Conservation (phyloP, 2,888 invertebrate genomes). For the Ashinkailepas kermadecensis region DNA sequence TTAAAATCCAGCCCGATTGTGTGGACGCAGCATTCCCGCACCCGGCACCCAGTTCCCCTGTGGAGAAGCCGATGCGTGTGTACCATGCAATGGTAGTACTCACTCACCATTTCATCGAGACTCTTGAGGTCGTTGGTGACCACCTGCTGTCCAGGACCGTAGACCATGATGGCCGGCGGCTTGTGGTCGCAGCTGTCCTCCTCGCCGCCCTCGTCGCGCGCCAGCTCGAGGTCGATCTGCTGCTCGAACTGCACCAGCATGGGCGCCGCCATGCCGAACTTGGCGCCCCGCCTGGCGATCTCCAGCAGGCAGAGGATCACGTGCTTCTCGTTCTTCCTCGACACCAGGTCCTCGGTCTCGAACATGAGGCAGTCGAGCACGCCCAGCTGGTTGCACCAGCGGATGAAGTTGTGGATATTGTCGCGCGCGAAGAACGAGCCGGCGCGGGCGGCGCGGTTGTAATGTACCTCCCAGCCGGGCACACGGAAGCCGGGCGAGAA, state of each 20-base stretch:
- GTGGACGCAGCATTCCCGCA: too few species aligned
- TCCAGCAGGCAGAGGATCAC: conserved; percentile 89
- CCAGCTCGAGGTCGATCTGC: conserved; percentile 77
- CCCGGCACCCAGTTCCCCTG: too few species aligned
- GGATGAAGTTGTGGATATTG: conserved; percentile 91
- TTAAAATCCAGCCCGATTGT: too few species aligned
- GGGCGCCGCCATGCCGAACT: conserved; percentile 75
- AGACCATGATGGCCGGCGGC: conserved; percentile 37
- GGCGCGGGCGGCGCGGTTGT: conserved; percentile 28
- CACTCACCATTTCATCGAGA: conserved; percentile 85
- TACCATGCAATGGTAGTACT: conserved; percentile 43
- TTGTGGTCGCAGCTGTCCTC: conserved; percentile 16
- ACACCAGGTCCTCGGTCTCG: conserved; percentile 91
- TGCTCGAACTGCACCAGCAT: conserved; percentile 85
- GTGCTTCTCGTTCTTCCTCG: conserved; percentile 91
- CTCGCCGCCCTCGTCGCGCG: conserved; percentile 48
- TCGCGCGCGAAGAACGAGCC: conserved; percentile 66
- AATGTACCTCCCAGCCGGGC: conserved; percentile 31
- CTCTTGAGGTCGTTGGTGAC: conserved; percentile 90
- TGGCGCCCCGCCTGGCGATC: conserved; percentile 81
- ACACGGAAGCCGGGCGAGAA: conserved; percentile 30
- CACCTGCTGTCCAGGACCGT: conserved; percentile 77
- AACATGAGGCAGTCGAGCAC: conserved; percentile 88
- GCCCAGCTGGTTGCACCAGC: conserved; percentile 69
- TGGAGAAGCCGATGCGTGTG: too few species aligned